Evolutionary conservation across 1,140 invertebrate genomes (phyloP).

Genomic region (Trichoplusia ni): DNA sequence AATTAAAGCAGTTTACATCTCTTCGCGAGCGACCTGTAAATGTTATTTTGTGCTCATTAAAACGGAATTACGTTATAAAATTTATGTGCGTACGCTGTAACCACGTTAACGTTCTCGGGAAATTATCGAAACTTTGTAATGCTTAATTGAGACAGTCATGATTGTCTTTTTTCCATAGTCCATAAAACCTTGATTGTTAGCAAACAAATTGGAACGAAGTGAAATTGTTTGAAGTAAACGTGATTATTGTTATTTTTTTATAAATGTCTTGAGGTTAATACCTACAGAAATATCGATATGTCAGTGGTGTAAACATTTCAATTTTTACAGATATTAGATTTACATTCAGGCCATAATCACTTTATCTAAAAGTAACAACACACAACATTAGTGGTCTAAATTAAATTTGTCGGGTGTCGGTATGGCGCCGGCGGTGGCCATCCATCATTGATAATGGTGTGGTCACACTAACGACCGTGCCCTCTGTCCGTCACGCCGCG

Average conservation of each 20-base stretch:
- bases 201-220: too few species aligned
- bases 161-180: too few species aligned
- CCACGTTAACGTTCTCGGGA: conserved; percentile 58
- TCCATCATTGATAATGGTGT: conserved; percentile 73
- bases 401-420: conserved; percentile 76
- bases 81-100: conserved; percentile 67
- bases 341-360: conserved; percentile 34
- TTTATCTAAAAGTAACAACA: conserved; percentile 41
- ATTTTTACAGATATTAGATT: neutral
- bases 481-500: conserved; percentile 44
- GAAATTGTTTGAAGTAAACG: too few species aligned
- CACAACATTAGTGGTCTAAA: conserved; percentile 67
- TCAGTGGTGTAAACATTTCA: too few species aligned
- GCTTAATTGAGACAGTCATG: conserved; percentile 3
- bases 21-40: conserved; percentile 71
- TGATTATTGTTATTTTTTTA: too few species aligned
- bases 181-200: too few species aligned
- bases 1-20: conserved; percentile 73
- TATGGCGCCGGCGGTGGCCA: conserved; percentile 61
- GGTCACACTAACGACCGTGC: conserved; percentile 65
- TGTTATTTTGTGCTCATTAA: conserved; percentile 73
- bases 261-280: too few species aligned
- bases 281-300: neutral
- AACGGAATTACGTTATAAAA: conserved; percentile 73
- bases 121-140: conserved; percentile 62